A percentile compares a stretch with the other conserved stretches of the same genome.
Evolutionary conservation across 2,888 invertebrate genomes (phyloP).

Genomic region (Drosophila lutescens): DNA sequence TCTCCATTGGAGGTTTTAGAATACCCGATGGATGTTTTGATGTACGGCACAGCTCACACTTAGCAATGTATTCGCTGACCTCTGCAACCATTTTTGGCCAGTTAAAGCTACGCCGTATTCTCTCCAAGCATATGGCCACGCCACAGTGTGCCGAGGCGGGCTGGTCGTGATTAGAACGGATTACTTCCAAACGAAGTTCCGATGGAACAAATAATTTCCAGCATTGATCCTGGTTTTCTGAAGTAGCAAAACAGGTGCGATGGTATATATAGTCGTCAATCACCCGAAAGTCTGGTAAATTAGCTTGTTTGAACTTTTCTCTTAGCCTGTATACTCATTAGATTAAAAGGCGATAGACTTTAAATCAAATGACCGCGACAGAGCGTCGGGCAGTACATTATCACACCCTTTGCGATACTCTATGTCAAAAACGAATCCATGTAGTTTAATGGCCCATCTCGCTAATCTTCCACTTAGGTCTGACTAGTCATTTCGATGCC

Average conservation of each 20-base stretch:
- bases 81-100: neutral
- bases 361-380: no score
- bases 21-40: neutral
- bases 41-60: neutral
- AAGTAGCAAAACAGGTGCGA: neutral
- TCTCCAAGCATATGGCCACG: neutral
- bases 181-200: neutral
- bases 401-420: no score
- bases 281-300: neutral
- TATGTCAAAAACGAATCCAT: no score
- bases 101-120: neutral
- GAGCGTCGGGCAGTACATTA: no score
- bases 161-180: conserved; percentile 1
- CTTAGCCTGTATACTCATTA: neutral
- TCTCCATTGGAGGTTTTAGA: neutral
- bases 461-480: no score
- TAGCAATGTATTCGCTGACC: neutral
- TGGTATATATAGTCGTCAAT: neutral
- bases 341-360: neutral
- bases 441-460: no score
- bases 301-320: neutral
- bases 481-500: no score
- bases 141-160: neutral
- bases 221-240: neutral
- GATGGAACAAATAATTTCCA: neutral